phyloP scores from a whole-genome alignment of 2,113 vertebrate species.

The Petrocephalus zakoni region DNA sequence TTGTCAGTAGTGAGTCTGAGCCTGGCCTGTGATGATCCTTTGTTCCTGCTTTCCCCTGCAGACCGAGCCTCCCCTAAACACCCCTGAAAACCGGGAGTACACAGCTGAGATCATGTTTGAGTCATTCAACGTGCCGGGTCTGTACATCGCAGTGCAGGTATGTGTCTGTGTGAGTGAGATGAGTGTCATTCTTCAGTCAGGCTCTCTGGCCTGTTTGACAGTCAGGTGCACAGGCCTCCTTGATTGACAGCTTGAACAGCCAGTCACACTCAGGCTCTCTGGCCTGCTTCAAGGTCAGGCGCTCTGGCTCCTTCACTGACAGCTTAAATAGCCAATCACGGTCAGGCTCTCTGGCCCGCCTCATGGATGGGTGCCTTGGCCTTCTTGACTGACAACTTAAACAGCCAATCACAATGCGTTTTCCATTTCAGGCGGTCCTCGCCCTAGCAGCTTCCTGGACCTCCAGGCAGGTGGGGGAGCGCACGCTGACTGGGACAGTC shows the following conservation, averaged over 20 bases:
- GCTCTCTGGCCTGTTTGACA: neutral
- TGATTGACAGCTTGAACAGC: neutral
- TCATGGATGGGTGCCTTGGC: neutral
- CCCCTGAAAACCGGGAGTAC: conserved; percentile 97
- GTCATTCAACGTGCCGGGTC: conserved; percentile 95
- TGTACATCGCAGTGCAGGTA: conserved; percentile 98
- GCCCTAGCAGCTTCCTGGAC: conserved; percentile 97
- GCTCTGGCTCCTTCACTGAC: neutral
- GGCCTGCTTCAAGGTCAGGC: neutral
- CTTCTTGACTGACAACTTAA: neutral
- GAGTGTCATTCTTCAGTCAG: neutral
- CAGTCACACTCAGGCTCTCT: neutral
- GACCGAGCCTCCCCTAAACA: conserved; percentile 97
- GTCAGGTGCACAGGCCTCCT: neutral
- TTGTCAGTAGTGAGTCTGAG: neutral
- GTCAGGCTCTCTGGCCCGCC: neutral
- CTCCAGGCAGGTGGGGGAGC: conserved; percentile 91
- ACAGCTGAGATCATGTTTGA: conserved; percentile 99
- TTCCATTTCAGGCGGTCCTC: conserved; percentile 77
- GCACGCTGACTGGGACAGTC: conserved; percentile 90
- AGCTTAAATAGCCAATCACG: neutral
- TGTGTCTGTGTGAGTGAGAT: conserved; percentile 19
- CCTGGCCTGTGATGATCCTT: neutral
- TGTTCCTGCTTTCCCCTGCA: conserved; percentile 39
- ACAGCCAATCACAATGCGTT: neutral